Conservation (phyloP, 2,888 invertebrate genomes). For the Xylota segnis region DNA sequence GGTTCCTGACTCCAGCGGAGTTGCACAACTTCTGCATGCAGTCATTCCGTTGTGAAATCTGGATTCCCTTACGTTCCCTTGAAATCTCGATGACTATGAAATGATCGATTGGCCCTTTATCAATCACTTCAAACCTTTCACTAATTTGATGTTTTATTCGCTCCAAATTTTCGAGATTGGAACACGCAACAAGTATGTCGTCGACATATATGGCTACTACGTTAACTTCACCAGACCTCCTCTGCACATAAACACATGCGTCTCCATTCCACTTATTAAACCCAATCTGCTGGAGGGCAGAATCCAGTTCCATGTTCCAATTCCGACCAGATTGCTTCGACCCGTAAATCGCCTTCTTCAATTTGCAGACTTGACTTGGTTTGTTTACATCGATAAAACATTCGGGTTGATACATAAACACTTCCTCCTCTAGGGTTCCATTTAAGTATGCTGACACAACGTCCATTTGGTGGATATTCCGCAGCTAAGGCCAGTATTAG, state of each 20-base stretch:
- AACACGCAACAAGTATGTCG: conserved; percentile 19
- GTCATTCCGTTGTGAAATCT: conserved; percentile 35
- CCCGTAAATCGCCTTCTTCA: too few relatives aligned
- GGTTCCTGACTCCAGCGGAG: neutral
- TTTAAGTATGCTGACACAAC: conserved; percentile 42
- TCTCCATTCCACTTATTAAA: conserved; percentile 29
- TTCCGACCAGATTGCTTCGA: neutral
- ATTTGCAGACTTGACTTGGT: conserved; percentile 20
- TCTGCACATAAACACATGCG: conserved; percentile 43
- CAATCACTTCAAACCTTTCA: conserved; percentile 16
- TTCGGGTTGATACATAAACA: neutral
- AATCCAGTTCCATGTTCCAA: conserved; percentile 36
- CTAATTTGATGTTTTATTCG: conserved; percentile 20
- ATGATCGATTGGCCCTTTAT: conserved; percentile 39
- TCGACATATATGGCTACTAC: conserved; percentile 43
- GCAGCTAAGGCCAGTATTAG: conserved; percentile 43
- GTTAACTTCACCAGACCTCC: conserved; percentile 10
- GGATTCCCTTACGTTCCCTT: conserved; percentile 27
- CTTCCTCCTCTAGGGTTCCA: neutral
- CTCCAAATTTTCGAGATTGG: neutral
- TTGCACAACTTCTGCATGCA: neutral
- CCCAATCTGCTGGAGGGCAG: conserved; percentile 18
- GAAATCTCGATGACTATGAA: conserved; percentile 50
- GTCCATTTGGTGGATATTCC: too few relatives aligned
- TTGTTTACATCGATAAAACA: neutral